Conservation (phyloP, 2,888 invertebrate species). For the Julus scanicus region DNA sequence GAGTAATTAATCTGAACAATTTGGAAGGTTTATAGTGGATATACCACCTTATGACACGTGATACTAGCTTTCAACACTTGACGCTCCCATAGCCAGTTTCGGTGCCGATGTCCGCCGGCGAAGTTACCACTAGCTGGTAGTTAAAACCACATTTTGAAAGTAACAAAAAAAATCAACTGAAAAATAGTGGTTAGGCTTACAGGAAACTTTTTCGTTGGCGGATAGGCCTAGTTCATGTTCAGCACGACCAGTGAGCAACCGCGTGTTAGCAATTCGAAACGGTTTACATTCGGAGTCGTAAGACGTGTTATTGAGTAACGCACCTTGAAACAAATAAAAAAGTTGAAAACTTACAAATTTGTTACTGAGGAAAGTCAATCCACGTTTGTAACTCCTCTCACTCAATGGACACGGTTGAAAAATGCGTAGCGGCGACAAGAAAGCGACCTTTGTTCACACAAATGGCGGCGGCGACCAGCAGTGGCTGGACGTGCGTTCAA, state of each 20-base stretch:
- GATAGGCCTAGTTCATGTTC: background rate
- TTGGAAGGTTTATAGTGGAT: too few relatives aligned
- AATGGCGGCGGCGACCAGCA: background rate
- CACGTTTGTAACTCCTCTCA: background rate
- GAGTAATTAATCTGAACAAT: too few relatives aligned
- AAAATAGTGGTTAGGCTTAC: background rate
- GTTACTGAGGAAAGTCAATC: background rate
- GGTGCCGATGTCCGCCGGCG: background rate
- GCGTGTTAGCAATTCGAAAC: background rate
- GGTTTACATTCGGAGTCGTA: background rate
- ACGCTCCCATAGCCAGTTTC: background rate
- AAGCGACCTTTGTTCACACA: slow-evolving; percentile 3
- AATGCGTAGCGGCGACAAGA: background rate
- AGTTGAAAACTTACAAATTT: background rate
- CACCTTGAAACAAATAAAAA: background rate
- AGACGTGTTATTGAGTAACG: background rate
- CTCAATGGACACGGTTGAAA: background rate
- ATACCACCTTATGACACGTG: too few relatives aligned
- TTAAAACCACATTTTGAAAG: background rate
- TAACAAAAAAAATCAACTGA: background rate
- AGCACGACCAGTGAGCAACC: background rate
- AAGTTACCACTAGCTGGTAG: background rate
- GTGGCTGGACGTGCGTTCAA: background rate
- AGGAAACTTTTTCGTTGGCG: background rate
- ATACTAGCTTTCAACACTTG: background rate